Percentiles rank a stretch among this genome's conserved stretches.
Conservation (phyloP, 2,888 invertebrate genomes). For the Caradrina clavipalpis region DNA sequence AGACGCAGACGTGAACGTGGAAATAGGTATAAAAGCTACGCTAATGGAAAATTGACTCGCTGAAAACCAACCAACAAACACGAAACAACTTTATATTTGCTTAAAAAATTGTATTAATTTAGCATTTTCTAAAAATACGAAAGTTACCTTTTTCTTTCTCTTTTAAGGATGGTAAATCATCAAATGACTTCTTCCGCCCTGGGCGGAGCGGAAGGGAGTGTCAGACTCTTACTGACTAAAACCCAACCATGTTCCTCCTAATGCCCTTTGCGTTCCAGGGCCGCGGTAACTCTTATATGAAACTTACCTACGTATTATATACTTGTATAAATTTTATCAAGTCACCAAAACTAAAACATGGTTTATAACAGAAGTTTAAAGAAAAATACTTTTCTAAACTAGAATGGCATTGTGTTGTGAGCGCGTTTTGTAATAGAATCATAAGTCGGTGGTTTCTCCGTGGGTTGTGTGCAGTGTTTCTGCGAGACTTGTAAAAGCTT, state of each 20-base stretch:
- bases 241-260: no score
- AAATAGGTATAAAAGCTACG: conserved; percentile 17
- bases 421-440: conserved; percentile 60
- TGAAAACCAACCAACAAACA: not conserved
- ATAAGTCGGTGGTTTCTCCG: conserved; percentile 65
- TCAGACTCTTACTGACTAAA: no score
- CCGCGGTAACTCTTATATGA: no score
- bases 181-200: no score
- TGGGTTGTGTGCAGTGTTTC: conserved; percentile 70
- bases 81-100: conserved; percentile 5
- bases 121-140: not conserved
- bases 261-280: no score
- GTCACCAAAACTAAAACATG: not conserved
- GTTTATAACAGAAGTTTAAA: conserved; percentile 2
- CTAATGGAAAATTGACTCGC: conserved; percentile 19
- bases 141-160: no score
- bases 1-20: conserved; percentile 39
- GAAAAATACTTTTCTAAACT: conserved; percentile 6
- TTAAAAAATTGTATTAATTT: not conserved
- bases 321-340: not conserved
- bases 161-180: no score
- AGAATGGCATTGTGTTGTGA: conserved; percentile 33
- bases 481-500: conserved; percentile 76
- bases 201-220: no score
- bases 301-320: no score